Conservation (phyloP, 2,888 invertebrate genomes). For the Aradus depressus region DNA sequence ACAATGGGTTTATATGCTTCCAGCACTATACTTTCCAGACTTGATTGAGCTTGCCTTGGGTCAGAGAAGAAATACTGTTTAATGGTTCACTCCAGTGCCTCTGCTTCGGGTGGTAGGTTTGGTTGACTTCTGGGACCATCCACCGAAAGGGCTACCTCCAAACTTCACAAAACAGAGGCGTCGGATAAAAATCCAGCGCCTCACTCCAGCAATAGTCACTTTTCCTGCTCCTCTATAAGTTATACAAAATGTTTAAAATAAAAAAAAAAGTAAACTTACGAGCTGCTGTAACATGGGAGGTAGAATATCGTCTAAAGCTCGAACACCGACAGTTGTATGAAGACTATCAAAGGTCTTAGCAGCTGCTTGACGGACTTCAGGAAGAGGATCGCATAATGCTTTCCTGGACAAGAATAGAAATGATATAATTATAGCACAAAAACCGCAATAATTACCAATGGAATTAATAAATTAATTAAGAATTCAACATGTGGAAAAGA, state of each 20-base stretch:
- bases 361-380: conserved; percentile 87
- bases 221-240: too few relatives aligned
- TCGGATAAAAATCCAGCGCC: too few relatives aligned
- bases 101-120: too few relatives aligned
- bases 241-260: background rate
- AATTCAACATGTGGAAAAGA: background rate
- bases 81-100: too few relatives aligned
- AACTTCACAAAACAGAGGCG: too few relatives aligned
- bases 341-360: conserved; percentile 94
- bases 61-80: too few relatives aligned
- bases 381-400: conserved; percentile 85
- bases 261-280: conserved; percentile 36
- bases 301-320: conserved; percentile 92
- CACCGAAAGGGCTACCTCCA: too few relatives aligned
- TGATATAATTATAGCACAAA: background rate
- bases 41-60: too few relatives aligned
- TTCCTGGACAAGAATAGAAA: conserved; percentile 43
- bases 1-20: too few relatives aligned
- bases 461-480: background rate
- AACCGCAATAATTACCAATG: background rate
- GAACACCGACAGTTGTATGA: conserved; percentile 83
- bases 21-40: too few relatives aligned
- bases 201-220: too few relatives aligned
- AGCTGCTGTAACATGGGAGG: conserved; percentile 76
- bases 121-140: too few relatives aligned